These are phyloP conservation scores for Minunthozetes semirufus DNA, from an alignment of 2,888 invertebrate genomes.

Conservation along the genomic window DNA sequence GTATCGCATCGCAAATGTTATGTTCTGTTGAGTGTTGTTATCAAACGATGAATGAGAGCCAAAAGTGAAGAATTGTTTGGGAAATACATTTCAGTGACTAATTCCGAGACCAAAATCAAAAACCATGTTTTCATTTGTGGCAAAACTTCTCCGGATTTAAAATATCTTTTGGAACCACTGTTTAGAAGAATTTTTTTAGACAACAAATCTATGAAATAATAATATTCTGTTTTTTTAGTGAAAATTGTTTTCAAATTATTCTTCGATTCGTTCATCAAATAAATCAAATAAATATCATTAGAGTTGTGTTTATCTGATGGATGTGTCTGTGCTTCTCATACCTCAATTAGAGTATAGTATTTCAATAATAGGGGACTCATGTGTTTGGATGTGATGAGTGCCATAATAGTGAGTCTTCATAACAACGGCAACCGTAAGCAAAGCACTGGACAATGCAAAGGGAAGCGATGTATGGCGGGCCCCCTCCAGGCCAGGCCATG, in stretches of 20 bases:
- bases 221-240: too few relatives aligned
- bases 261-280: neutral
- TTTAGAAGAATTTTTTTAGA: too few relatives aligned
- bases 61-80: too few relatives aligned
- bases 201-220: too few relatives aligned
- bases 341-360: neutral
- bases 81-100: too few relatives aligned
- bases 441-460: conserved; percentile 26
- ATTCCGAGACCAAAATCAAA: too few relatives aligned
- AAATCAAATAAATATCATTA: neutral
- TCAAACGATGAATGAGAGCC: too few relatives aligned
- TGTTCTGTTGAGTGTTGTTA: too few relatives aligned
- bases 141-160: too few relatives aligned
- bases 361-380: conserved; percentile 8
- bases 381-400: conserved; percentile 23
- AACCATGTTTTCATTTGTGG: too few relatives aligned
- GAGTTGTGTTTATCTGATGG: neutral
- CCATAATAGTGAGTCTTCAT: neutral
- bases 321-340: conserved; percentile 11
- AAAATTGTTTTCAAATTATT: neutral
- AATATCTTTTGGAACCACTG: too few relatives aligned
- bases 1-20: neutral
- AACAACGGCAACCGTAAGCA: neutral
- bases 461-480: conserved; percentile 16
- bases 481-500: neutral